Conservation (phyloP, 2,888 invertebrate genomes). For the Blomia tropicalis region DNA sequence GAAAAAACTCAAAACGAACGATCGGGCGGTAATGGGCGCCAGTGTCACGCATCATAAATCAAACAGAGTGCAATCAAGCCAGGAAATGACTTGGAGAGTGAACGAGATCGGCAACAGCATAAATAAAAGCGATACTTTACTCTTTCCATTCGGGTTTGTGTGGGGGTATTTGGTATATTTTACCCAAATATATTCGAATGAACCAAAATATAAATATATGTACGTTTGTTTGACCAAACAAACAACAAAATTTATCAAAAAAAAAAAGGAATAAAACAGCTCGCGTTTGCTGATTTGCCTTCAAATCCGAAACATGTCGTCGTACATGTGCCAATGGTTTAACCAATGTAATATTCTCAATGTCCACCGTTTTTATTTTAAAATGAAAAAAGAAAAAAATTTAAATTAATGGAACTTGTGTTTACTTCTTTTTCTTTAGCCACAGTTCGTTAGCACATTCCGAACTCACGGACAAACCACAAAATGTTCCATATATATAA, state of each 20-base stretch:
- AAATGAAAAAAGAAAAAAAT: too few relatives aligned
- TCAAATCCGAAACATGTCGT: too few relatives aligned
- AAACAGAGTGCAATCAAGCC: constrained; percentile 14
- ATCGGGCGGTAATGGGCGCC: background rate
- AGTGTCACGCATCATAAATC: constrained; percentile 14
- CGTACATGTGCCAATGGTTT: too few relatives aligned
- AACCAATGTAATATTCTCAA: too few relatives aligned
- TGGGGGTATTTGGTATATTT: background rate
- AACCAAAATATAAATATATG: too few relatives aligned
- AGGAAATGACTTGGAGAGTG: background rate
- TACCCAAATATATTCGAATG: background rate
- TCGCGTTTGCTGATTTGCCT: too few relatives aligned
- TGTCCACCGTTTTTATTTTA: background rate
- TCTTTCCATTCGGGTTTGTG: too few relatives aligned
- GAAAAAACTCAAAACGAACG: too few relatives aligned
- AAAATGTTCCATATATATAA: too few relatives aligned
- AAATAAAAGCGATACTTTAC: too few relatives aligned
- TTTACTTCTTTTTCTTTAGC: background rate
- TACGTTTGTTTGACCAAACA: too few relatives aligned
- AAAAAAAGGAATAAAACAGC: background rate
- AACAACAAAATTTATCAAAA: too few relatives aligned
- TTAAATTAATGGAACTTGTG: constrained; percentile 7
- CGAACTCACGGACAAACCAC: background rate
- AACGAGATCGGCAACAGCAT: background rate
- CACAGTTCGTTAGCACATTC: background rate